phyloP scores from a whole-genome alignment of 2,113 vertebrate species.

The Leptodactylus fuscus region DNA sequence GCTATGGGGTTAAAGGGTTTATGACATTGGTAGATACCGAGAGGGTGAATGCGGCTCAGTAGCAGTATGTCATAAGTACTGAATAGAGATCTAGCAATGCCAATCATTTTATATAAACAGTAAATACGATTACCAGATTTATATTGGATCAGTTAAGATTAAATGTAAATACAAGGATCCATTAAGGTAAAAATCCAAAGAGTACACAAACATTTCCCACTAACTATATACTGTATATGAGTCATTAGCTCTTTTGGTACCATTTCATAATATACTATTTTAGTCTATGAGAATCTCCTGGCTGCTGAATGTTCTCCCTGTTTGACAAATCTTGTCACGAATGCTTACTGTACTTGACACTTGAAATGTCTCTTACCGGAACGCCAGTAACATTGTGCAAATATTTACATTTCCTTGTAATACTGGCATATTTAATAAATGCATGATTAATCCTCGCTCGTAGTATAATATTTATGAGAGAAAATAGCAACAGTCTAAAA shows the following conservation, averaged over 20 bases:
- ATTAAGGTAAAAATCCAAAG: neutral
- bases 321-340: constrained; percentile 23
- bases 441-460: neutral
- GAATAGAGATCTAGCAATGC: neutral
- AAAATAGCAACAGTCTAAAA: neutral
- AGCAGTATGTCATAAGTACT: no score
- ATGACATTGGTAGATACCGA: no score
- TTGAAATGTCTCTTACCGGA: constrained; percentile 28
- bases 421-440: constrained; percentile 33
- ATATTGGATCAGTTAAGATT: neutral
- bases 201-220: neutral
- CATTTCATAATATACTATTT: neutral
- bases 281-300: neutral
- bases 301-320: constrained; percentile 3
- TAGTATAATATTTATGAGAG: neutral
- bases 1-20: neutral
- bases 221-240: neutral
- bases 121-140: neutral
- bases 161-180: neutral
- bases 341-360: constrained; percentile 37
- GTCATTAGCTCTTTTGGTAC: neutral
- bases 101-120: neutral
- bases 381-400: constrained; percentile 21
- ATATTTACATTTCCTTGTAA: constrained; percentile 41
- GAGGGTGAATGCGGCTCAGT: no score